Conservation (phyloP, 2,797 vertebrate species). For the Eulemur coronatus region DNA sequence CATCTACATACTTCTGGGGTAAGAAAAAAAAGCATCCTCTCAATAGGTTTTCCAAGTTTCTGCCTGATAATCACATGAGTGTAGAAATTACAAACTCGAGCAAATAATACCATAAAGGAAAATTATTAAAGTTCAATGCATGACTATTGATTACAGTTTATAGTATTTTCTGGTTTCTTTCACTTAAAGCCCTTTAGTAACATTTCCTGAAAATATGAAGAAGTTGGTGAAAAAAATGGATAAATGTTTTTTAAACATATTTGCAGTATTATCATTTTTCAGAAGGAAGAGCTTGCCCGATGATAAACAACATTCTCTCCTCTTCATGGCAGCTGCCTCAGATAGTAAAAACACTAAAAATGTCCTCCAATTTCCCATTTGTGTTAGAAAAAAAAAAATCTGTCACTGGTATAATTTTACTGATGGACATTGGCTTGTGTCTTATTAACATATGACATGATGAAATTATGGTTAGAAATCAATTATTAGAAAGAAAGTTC, state of each 20-base stretch:
- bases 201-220: neutral
- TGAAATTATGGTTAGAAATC: slow-evolving; percentile 52
- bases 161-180: neutral
- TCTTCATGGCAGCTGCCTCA: neutral
- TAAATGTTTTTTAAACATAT: neutral
- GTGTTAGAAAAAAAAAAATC: neutral
- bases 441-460: slow-evolving; percentile 9
- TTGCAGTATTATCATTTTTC: neutral
- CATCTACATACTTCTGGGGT: neutral
- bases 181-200: neutral
- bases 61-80: neutral
- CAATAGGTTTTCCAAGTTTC: neutral
- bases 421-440: neutral
- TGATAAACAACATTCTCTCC: neutral
- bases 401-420: neutral
- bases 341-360: neutral
- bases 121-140: neutral
- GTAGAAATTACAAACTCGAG: neutral
- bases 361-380: neutral
- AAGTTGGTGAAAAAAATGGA: neutral
- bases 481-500: slow-evolving; percentile 54
- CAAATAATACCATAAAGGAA: neutral
- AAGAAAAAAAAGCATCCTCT: neutral
- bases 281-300: neutral
- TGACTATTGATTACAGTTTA: neutral